Evolutionary conservation across 1,140 invertebrate species (phyloP), one percentile per base, ranked within the genome.

Genomic region (Cydia strobilella): DNA sequence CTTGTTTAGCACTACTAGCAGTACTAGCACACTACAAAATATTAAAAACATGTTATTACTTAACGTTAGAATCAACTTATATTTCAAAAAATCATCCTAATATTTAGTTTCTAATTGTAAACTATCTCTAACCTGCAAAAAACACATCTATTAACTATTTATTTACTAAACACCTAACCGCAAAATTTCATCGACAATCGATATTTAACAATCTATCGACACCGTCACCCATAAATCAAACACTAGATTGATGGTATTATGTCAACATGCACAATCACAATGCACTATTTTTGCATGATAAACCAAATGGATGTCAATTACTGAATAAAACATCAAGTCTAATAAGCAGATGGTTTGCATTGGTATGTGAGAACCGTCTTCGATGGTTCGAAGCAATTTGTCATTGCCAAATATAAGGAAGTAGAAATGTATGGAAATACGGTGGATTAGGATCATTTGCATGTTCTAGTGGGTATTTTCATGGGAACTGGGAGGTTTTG

Each of bases 211-310:
- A 35, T n/a, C n/a, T 31, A 73, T 45, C 20, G 76, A 75, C 27
- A 77, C 6, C 13, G 20, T 20, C 80, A 82, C 73, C 85, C 69
- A 88, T 88, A 90, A 90, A 89, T 90, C 87, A 91, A 87, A 85
- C 82, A 84, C 75, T 78, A 89, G 84, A 90, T 90, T 88, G 88
- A 88, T 90, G 84, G 86, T 91, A 90, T 90, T 91, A 90, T 91
- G 88, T 90, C 89, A 91, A 90, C 88, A 90, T 88, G 80, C 84
- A 85, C 86, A 85, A 88, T 85, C 82, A 86, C 80, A 92, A 89
- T 84, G 80, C 75, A 75, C 72, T 78, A 79, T 82, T 78, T 92
- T 92, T 87, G 84, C 90, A 92, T 92, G 80, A 91, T 83, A 92
- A 90, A 86, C 74, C 75, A 84, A 86, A 89, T 86, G 80, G 81